Base-by-base conservation (phyloP, 1,140 invertebrate genomes). In the Camponotus vicinus region DNA sequence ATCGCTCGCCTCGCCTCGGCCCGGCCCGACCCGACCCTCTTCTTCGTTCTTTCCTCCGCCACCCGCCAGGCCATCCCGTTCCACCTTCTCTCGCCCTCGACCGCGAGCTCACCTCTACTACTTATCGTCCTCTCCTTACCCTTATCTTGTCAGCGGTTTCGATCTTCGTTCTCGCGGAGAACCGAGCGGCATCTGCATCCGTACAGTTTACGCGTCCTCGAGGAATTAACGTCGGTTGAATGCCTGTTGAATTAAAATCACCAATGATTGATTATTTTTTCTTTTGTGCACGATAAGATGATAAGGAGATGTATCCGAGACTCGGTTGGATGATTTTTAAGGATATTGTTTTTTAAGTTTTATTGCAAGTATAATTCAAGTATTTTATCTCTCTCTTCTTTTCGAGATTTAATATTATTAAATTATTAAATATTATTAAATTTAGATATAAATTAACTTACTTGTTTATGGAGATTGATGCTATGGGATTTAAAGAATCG, bases 11-110 rank as follows among this genome's bases (percentile, higher is more conserved):
- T 57, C 45, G 13, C 9, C 4, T 8, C 67, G 67, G 52, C 69
- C n/a, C 45, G 13, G 15, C 1, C 49, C 67, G 55, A 55, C 1
- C 49, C 67, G 55, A 55, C 69, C 27, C 79, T 83, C 79, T 83
- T 83, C 79, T 75, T 78, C 59, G 59, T 71, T 86, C 86, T 86
- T 83, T 80, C 70, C 63, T 90, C 78, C 57, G 70, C 63, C 15
- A 57, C 86, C 66, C 87, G 66, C 71, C n/a, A 70, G 21, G 45
- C 45, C 13, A 80, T 21, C 13, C 77, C 40, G 63, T 18, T 37
- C 66, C 37, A 63, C 49, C n/a, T 27, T 18, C 86, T 88, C 89
- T 91, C 87, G 89, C 85, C 82, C 77, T 89, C 77, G 71, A 52
- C 87, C 2, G 32, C 89, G 85, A 75, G 34, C n/a, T 70, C 75